Evolutionary conservation across 2,113 vertebrate species (phyloP).

Genomic region (Plotosus lineatus): DNA sequence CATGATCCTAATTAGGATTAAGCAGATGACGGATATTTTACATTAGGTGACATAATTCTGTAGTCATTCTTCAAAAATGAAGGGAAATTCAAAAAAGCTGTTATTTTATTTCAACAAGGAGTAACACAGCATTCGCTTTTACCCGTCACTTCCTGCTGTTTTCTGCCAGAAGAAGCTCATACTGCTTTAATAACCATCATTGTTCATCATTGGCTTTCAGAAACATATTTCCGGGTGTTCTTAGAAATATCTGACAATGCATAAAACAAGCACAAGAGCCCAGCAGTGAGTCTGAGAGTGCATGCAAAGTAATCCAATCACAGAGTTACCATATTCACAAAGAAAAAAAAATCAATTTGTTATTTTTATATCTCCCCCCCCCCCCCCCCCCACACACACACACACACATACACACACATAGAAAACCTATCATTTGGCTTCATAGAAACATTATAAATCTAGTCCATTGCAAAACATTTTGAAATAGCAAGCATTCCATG

Average conservation of each 20-base stretch:
- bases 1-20: too few relatives aligned
- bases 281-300: neutral
- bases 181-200: neutral
- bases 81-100: neutral
- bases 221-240: neutral
- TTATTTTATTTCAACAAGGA: neutral
- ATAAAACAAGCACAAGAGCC: neutral
- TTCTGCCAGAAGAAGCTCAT: neutral
- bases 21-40: too few relatives aligned
- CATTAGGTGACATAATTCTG: neutral
- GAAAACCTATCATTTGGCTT: neutral
- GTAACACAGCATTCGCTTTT: neutral
- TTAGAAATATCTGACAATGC: neutral
- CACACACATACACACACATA: too few relatives aligned
- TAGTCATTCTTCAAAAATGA: neutral
- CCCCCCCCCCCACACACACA: too few relatives aligned
- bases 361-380: neutral
- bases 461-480: slow-evolving; percentile 3
- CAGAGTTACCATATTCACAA: neutral
- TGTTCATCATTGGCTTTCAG: neutral
- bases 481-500: neutral
- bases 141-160: neutral
- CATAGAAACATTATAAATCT: neutral
- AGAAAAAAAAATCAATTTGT: neutral
- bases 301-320: neutral